Conservation (phyloP, 2,113 vertebrate genomes). For the Equus quagga region DNA sequence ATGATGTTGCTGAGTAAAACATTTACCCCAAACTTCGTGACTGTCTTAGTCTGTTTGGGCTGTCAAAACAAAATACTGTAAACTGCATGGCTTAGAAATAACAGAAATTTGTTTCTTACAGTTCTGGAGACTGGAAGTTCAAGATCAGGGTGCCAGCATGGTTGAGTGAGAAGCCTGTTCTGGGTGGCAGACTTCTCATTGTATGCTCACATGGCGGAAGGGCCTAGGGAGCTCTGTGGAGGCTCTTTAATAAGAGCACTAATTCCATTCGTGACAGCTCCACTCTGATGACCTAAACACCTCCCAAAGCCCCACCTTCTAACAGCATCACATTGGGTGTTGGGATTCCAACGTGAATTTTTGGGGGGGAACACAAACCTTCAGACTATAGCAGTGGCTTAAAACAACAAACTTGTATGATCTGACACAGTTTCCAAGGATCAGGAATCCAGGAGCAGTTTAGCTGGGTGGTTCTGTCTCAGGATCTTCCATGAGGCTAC, state of each 20-base stretch:
- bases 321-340: background rate
- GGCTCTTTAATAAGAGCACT: background rate
- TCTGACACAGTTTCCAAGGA: background rate
- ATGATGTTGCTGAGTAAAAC: background rate
- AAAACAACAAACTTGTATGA: background rate
- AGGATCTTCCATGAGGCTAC: background rate
- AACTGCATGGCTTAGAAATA: background rate
- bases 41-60: background rate
- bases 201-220: background rate
- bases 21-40: background rate
- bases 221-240: background rate
- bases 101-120: background rate
- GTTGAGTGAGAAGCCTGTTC: background rate
- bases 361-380: background rate
- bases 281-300: background rate
- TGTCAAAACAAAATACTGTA: background rate
- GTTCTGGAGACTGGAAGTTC: background rate
- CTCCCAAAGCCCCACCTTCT: background rate
- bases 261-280: background rate
- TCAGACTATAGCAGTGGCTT: background rate
- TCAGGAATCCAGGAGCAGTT: background rate
- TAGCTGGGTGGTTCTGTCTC: background rate
- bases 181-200: background rate
- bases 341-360: background rate
- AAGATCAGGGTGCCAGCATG: background rate